Conservation (phyloP, 2,113 vertebrate species). For the Dipodomys stephensi region DNA sequence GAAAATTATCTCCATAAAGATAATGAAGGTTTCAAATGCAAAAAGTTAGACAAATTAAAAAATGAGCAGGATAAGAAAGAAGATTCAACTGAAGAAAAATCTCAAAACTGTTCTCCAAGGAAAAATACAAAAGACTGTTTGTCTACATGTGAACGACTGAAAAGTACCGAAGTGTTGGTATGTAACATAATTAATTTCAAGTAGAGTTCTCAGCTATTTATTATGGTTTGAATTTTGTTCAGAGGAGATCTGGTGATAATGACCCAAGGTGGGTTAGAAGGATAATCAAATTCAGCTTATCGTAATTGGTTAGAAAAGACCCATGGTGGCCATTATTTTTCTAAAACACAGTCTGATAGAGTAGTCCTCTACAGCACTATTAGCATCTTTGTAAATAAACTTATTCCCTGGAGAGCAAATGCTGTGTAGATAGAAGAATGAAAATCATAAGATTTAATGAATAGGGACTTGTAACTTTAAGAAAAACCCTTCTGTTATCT, state of each 20-base stretch:
- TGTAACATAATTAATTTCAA: conserved; percentile 65
- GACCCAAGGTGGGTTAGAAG: not conserved
- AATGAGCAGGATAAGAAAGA: conserved; percentile 90
- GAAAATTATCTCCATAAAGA: conserved; percentile 87
- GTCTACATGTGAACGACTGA: conserved; percentile 82
- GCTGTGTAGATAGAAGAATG: not conserved
- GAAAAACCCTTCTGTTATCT: not conserved
- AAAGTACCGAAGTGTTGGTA: conserved; percentile 88
- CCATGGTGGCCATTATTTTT: not conserved
- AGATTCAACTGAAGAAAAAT: conserved; percentile 85
- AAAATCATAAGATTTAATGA: not conserved
- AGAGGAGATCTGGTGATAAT: not conserved
- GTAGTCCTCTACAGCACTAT: not conserved
- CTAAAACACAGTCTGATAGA: not conserved
- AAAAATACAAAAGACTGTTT: conserved; percentile 81
- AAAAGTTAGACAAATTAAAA: conserved; percentile 85
- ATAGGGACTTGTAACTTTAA: not conserved
- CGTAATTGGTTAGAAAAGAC: no score
- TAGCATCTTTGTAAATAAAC: conserved; percentile 17
- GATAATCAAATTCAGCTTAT: no score
- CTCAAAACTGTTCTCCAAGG: conserved; percentile 86
- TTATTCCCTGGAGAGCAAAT: not conserved
- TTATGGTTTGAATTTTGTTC: conserved; percentile 37
- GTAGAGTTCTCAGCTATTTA: not conserved
- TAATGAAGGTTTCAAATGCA: conserved; percentile 83